Base-by-base conservation (phyloP, 2,797 vertebrate species). In the Cercopithecus diana region DNA sequence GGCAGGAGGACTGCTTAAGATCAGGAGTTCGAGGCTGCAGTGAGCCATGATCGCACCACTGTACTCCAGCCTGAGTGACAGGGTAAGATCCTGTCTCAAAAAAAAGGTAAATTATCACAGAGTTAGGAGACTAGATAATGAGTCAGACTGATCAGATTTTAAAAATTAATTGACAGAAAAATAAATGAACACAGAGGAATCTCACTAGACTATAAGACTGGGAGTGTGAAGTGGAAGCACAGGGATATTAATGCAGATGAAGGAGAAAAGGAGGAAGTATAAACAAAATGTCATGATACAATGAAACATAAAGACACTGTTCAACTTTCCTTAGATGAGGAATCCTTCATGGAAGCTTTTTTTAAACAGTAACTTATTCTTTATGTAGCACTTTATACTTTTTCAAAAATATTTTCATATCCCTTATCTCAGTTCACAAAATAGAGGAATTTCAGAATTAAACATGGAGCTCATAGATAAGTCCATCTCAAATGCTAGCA, bases 261-360 rank as follows among this genome's bases (percentile, higher is more conserved):
- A 84, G 48, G 52, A 52, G 36, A 86, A 93, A 73, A 70, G 13
- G 33, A 76, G 41, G 61, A 91, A 41, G 48, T 50, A 89, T 43
- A 87, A 88, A 80, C 33, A 94, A 83, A 73, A 93, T 36, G 88
- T 67, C 33, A 86, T 17, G 8, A 57, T 48, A 92, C 14, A 88
- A 84, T 41, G 72, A 96, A 90, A 92, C 85, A 33, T 64, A 36
- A 96, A 96, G n/a, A 93, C 8, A 84, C 9, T 82, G 57, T 58
- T 83, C 12, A 50, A 50, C 12, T 79, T 79, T 89, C n/a, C 52
- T 67, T 39, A 83, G 17, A 73, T 17, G 3, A 95, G 24, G 28
- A 95, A 80, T 67, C 39, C 84, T 79, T 75, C 58, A 64, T 77
- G 76, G 36, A 77, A 72, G 22, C 17, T 79, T 82, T 36, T 88